phyloP scores from a whole-genome alignment of 1,140 invertebrate species.

The Musca domestica region DNA sequence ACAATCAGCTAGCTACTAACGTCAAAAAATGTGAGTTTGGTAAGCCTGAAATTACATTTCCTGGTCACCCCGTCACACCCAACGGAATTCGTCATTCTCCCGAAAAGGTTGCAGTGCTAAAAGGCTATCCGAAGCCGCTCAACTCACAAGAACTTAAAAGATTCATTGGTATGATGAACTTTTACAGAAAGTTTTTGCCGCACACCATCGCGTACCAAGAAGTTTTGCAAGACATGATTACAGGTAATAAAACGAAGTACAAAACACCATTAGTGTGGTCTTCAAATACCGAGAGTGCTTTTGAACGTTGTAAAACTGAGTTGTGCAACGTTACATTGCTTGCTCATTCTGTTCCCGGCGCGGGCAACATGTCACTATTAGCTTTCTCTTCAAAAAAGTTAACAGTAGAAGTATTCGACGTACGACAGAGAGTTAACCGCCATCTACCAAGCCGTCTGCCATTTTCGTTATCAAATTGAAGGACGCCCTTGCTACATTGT shows the following conservation, averaged over 20 bases:
- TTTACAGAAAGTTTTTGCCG: background rate
- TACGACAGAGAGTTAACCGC: slow-evolving; percentile 49
- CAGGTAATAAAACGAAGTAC: background rate
- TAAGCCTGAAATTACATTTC: slow-evolving; percentile 32
- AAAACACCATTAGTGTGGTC: background rate
- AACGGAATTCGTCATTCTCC: background rate
- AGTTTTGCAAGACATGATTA: background rate
- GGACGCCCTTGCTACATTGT: slow-evolving; percentile 28
- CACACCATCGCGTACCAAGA: background rate
- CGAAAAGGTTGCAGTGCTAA: background rate
- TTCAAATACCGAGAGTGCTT: background rate
- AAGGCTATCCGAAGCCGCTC: background rate
- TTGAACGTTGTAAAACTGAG: background rate
- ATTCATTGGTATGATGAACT: background rate
- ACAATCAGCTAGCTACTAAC: slow-evolving; percentile 38
- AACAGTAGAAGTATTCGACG: slow-evolving; percentile 42
- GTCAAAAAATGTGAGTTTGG: slow-evolving; percentile 38
- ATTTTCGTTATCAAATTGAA: slow-evolving; percentile 35
- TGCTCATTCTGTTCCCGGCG: slow-evolving; percentile 32
- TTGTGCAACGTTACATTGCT: slow-evolving; percentile 22
- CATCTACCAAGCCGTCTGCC: slow-evolving; percentile 32
- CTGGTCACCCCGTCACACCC: background rate
- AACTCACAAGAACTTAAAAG: background rate
- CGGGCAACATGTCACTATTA: slow-evolving; percentile 38
- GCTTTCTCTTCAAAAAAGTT: slow-evolving; percentile 54